Evolutionary conservation across 2,797 vertebrate genomes (phyloP), one percentile per base, ranked within the genome.

Genomic region (Cossypha dichroa): DNA sequence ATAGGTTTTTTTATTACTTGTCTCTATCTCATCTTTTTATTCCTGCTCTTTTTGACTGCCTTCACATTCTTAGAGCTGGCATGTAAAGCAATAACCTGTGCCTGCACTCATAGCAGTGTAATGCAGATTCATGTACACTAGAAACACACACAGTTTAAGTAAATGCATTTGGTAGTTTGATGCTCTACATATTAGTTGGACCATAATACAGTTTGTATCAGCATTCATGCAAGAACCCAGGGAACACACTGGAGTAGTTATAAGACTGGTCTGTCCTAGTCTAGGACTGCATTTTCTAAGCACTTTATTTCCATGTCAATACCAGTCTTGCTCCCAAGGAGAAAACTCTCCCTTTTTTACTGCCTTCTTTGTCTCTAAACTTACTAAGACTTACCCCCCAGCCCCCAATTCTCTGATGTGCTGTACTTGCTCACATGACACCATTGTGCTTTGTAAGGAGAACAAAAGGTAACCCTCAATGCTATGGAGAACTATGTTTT

Each of bases 121-220:
- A 85, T 9, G 63, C 4, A 41, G 28, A 31, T 67, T 55, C 26
- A 43, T 0, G 1, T 41, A 48, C 15, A 17, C 19, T 43, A 19
- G 45, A 86, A 69, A 83, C 20, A 66, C 15, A n/a, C 11, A 38
- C 8, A 58, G 48, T 1, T 82, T 26, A 76, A 79, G 18, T 62
- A 91, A 84, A 58, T 25, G 8, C 7, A 58, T 64, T 38, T 64
- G 29, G 25, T 52, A 40, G 22, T 51, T 34, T 51, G 56, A 36
- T 48, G 31, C 6, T 22, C 5, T 34, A 4, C 0, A 0, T 31
- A 34, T 21, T 56, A 54, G 15, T 22, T 75, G 29, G 45, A 28
- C 26, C 10, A 15, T 31, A 36, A 49, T 19, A 52, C 15, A 52
- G 11, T 58, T 85, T 21, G 6, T 34, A 33, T 26, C 22, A 51